Evolutionary conservation across 2,797 vertebrate species (phyloP).

Genomic region (Linurgus olivaceus): DNA sequence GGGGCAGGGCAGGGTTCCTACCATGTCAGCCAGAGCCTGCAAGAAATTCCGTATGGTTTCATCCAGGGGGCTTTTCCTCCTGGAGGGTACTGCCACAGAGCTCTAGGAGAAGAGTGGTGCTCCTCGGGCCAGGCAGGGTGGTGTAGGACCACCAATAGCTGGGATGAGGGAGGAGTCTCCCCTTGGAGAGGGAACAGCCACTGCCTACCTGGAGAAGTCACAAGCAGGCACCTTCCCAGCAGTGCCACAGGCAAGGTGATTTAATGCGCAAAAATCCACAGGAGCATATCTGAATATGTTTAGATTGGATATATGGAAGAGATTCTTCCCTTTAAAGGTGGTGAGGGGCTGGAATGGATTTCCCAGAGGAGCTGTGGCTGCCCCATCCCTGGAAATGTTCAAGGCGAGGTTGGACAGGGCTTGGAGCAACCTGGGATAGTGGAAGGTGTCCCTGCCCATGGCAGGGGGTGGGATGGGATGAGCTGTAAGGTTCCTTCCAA

Average conservation of each 20-base stretch:
- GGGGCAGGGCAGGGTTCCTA: not conserved
- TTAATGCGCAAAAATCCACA: fast-evolving
- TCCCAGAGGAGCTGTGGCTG: not conserved
- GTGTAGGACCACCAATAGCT: not conserved
- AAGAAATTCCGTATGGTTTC: not conserved
- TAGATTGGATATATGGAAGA: not conserved
- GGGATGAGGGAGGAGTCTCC: not conserved
- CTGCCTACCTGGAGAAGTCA: not conserved
- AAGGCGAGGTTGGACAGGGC: not conserved
- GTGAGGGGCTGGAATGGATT: not conserved
- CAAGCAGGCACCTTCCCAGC: fast-evolving
- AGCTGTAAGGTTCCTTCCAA: not conserved
- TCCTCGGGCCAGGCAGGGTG: not conserved
- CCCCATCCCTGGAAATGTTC: not conserved
- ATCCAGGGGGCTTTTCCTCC: not conserved
- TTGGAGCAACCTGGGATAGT: not conserved
- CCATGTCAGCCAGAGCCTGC: not conserved
- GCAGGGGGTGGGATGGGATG: too few relatives aligned
- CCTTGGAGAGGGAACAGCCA: not conserved
- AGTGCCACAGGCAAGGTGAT: fast-evolving
- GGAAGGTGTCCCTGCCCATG: not conserved
- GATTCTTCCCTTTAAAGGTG: not conserved
- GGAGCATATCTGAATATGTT: not conserved
- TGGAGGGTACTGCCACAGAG: not conserved
- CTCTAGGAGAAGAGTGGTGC: not conserved